Evolutionary conservation across 2,888 invertebrate species (phyloP).

Genomic region (Amiota communis): DNA sequence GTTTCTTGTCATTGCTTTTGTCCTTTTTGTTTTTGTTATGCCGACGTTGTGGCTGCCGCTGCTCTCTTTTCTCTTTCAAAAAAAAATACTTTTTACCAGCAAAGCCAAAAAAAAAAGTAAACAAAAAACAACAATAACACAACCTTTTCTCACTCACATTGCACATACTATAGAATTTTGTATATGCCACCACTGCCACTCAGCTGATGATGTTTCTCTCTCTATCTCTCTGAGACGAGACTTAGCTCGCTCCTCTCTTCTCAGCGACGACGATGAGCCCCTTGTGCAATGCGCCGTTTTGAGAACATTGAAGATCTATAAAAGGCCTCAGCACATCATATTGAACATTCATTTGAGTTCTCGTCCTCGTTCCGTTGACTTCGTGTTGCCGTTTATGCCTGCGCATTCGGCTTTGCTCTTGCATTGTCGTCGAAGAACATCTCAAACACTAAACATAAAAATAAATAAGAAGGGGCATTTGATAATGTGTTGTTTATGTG

Average conservation of each 20-base stretch:
- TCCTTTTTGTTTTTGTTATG: background rate
- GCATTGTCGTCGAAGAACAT: conserved; percentile 34
- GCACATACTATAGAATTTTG: conserved; percentile 44
- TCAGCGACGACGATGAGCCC: too few relatives aligned
- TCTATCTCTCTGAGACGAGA: background rate
- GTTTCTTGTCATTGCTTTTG: background rate
- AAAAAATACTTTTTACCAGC: background rate
- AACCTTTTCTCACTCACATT: conserved; percentile 43
- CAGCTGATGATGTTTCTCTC: conserved; percentile 13
- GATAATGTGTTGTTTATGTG: background rate
- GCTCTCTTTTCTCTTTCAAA: conserved; percentile 35
- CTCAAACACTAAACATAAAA: conserved; percentile 24
- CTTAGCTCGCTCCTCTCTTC: too few relatives aligned
- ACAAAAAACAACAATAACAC: conserved; percentile 41
- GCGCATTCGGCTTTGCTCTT: background rate
- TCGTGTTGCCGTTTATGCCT: background rate
- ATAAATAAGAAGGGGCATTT: background rate
- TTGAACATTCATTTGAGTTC: conserved; percentile 4
- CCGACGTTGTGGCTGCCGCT: conserved; percentile 25
- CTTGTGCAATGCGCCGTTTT: background rate
- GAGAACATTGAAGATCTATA: background rate
- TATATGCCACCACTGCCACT: background rate
- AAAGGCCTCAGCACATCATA: background rate
- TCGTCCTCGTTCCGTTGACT: conserved; percentile 8
- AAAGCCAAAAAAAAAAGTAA: background rate